Evolutionary conservation across 2,113 vertebrate genomes (phyloP), one percentile per base, ranked within the genome.

Genomic region (Bostrychus sinensis): DNA sequence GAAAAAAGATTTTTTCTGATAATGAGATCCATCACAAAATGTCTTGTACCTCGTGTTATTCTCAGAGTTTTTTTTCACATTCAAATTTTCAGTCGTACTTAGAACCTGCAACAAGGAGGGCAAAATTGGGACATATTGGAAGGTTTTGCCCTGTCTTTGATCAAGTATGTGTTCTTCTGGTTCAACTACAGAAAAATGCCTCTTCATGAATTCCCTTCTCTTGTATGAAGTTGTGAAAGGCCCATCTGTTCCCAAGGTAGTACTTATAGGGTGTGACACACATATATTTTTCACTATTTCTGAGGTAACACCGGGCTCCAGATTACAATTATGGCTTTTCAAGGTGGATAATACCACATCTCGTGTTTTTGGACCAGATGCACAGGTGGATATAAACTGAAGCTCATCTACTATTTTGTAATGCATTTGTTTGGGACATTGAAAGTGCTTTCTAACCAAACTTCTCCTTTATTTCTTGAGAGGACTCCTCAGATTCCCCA

Each of bases 321-420:
- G 16, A 14, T 72, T 25, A 68, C 23, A 72, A 53, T 60, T 65
- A 25, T 66, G 63, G 25, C 59, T 74, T 7, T 28, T 56, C 28
- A 78, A 73, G 17, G 68, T 67, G 12, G 64, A 65, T 32, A 71
- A 43, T 60, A 78, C 62, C 69, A 72, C 70, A 1, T 55, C n/a
- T 73, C 61, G 71, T 3, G 76, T 16, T 20, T 65, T 22, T 12
- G 66, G 61, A 58, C 26, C 48, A 38, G 69, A 56, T 8, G 72
- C 68, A 53, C 62, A 65, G 26, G 19, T 22, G 16, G 70, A 74
- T 23, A 75, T 55, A 30, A 82, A 71, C 5, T 80, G 39, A 1
- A 80, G 5, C 7, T 73, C 37, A 14, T 73, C 69, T 0, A 62
- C 61, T 12, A 73, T 22, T 50, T 70, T 61, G 65, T 66, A 67